Evolutionary conservation across 2,113 vertebrate species (phyloP), one percentile per base, ranked within the genome.

Genomic region (Malaclemys terrapin): DNA sequence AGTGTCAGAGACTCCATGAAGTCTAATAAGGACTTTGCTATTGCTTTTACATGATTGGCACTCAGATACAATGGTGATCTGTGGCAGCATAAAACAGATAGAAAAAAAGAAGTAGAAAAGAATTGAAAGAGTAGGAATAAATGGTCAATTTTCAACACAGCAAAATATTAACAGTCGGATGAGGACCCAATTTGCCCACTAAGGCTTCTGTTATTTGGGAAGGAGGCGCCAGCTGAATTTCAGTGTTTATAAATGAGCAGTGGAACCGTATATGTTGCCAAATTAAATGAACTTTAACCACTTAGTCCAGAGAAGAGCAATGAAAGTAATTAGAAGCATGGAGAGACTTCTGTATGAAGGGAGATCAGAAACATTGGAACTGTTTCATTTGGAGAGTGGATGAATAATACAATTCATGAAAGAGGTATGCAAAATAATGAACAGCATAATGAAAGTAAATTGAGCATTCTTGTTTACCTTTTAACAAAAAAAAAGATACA

Each of bases 221-320:
- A 54, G 87, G 50, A 91, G 83, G 94, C 80, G 86, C 76, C 82
- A 91, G 93, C 83, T 85, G 85, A 92, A 94, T 89, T 90, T 96
- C 65, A 87, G 92, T 92, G 96, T 89, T 93, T 95, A 95, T 86
- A 95, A 84, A 72, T 91, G 92, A 97, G 83, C n/a, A 87, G 86
- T 94, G 89, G 45, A 50, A 89, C 59, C 84, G 5, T 86, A 85
- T 87, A 82, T 85, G 62, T 92, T 94, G 78, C 82, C 83, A 89
- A 86, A 94, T 95, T 93, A 91, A 52, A 92, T 90, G 85, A 92
- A 80, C 87, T 91, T 6, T 88, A 91, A 49, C 14, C 4, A 9
- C 90, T 27, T 50, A 95, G 80, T 84, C 53, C 49, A n/a, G 57
- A 86, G 85, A 38, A 75, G 76, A 0, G 8, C 29, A 65, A 65